Base-by-base conservation (phyloP, 2,797 vertebrate species). In the Myioborus melanocephalus region DNA sequence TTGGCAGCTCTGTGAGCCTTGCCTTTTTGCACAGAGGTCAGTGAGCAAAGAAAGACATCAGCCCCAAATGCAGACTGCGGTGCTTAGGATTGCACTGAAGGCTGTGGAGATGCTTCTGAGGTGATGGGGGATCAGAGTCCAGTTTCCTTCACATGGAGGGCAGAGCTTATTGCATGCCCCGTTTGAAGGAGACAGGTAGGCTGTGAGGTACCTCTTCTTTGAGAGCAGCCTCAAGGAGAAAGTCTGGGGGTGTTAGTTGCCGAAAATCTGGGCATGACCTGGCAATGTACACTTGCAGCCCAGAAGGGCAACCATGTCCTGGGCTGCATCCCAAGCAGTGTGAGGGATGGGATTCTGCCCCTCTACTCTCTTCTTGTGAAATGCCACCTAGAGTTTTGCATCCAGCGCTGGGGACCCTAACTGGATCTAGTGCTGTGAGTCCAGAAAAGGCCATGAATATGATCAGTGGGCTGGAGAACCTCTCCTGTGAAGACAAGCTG, bases 111-210 rank as follows among this genome's bases (percentile, higher is more conserved):
- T 52, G 53, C 12, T 57, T 24, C 46, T 65, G 75, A 57, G 47
- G 21, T 52, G 24, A 18, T 43, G 24, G 7, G 12, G 12, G 6
- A 61, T 23, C 2, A 28, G 35, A 89, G 65, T 9, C 2, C 2
- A 2, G 12, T 81, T 26, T 22, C 47, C 8, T 80, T 23, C 32
- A 30, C 14, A 4, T 24, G 26, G 12, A 2, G 13, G 32, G 30
- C 6, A 17, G 35, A 65, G 39, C 18, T 78, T 20, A 50, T 66
- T 21, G 8, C 1, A 3, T 6, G 1, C 8, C 7, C 12, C 2
- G 2, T 47, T 71, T 10, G 4, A 76, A 84, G 47, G 28, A 47
- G 3, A 35, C 4, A 30, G 56, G 18, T 16, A n/a, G 39, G 35
- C 23, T 21, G 5, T 46, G 49, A 91, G 13, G 24, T 16, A 18